A percentile compares a stretch with the other conserved stretches of the same genome.
These are phyloP conservation scores for Agrenia bidenticulata DNA, from an alignment of 2,888 invertebrate species.

Conservation along the genomic window DNA sequence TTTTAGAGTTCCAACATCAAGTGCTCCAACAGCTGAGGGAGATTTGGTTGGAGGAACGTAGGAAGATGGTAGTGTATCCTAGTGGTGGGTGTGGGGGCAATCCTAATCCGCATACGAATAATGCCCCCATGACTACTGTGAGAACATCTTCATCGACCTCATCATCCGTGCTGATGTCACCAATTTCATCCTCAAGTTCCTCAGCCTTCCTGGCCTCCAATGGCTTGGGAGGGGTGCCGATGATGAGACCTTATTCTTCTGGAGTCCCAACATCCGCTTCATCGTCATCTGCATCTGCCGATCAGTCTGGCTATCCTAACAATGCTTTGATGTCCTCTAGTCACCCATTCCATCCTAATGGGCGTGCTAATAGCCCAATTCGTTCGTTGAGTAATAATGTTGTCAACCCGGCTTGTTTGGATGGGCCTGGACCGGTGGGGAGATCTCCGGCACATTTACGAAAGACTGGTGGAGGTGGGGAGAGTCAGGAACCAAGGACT, in stretches of 20 bases:
- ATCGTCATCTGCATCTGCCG: constrained; percentile 8
- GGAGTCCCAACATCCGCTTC: constrained; percentile 16
- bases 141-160: neutral
- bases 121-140: neutral
- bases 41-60: constrained; percentile 42
- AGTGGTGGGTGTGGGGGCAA: neutral
- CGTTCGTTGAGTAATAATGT: neutral
- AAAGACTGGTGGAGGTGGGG: neutral
- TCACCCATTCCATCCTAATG: too few relatives aligned
- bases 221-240: neutral
- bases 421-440: constrained; percentile 13
- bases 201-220: constrained; percentile 4
- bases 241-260: constrained; percentile 12
- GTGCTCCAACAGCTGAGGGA: constrained; percentile 42
- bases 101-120: constrained; percentile 7
- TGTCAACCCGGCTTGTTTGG: neutral
- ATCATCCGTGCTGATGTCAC: too few relatives aligned
- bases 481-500: neutral
- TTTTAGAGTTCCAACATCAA: constrained; percentile 38
- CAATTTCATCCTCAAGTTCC: constrained; percentile 1
- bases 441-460: neutral
- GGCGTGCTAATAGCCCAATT: too few relatives aligned
- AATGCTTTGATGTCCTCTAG: too few relatives aligned
- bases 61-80: constrained; percentile 22
- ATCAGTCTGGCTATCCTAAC: neutral